Evolutionary conservation across 2,113 vertebrate species (phyloP).

Genomic region (Elanus axillaris): DNA sequence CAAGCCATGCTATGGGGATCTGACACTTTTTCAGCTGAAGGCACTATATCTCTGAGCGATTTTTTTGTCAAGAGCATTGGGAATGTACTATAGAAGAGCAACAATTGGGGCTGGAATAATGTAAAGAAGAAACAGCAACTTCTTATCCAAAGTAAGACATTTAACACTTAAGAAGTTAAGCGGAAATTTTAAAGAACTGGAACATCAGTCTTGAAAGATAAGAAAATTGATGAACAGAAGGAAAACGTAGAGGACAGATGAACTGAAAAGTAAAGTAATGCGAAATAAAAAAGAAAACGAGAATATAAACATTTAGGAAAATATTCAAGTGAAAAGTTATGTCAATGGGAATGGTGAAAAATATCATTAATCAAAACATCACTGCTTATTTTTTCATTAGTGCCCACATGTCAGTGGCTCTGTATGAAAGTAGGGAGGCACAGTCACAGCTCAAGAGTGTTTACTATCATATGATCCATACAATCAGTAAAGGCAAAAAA

Average conservation of each 20-base stretch:
- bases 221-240: conserved; percentile 56
- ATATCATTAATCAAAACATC: conserved; percentile 1
- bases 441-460: not conserved
- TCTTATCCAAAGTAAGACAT: conserved; percentile 51
- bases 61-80: conserved; percentile 72
- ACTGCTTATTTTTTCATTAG: not conserved
- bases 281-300: not conserved
- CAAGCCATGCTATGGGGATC: conserved; percentile 52
- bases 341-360: not conserved
- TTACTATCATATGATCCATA: not conserved
- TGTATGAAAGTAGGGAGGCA: not conserved
- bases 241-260: not conserved
- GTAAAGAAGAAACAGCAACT: conserved; percentile 65
- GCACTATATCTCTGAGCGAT: conserved; percentile 66
- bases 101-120: conserved; percentile 67
- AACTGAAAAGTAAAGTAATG: conserved; percentile 43
- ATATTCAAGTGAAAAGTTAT: not conserved
- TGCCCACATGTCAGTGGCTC: not conserved
- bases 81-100: conserved; percentile 65
- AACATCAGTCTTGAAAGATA: conserved; percentile 31
- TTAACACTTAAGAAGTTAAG: conserved; percentile 49
- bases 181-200: conserved; percentile 56
- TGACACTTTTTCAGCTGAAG: conserved; percentile 68
- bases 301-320: not conserved
- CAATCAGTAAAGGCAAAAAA: not conserved